Base-by-base conservation (phyloP, 1,140 invertebrate species). In the Caenorhabditis remanei region DNA sequence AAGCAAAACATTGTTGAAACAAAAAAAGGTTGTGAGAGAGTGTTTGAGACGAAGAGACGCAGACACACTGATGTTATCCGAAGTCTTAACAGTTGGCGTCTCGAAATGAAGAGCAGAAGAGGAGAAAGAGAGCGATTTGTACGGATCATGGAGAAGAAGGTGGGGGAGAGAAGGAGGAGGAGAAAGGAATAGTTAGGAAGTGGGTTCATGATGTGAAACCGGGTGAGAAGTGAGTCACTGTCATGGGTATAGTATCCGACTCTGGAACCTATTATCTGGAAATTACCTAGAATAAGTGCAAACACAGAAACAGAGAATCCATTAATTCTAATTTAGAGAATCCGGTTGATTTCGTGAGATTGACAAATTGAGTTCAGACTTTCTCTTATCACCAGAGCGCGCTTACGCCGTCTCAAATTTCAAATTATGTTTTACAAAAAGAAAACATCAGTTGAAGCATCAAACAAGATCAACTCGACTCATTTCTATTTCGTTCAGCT, bases 1-100 rank as follows among this genome's bases (percentile, higher is more conserved):
- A 53, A 24, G 61, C 71, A 79, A 79, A 79, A 79, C 46, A 79
- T 79, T 79, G 71, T 79, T 79, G 71, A 79, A 79, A 79, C 71
- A 79, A 79, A 79, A 79, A 79, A 50, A 11, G 71, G 19, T 13
- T 4, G n/a, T 32, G 19, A 71, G 71, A 50, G 43, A 79, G 71
- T 79, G 71, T 79, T 46, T 11, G 19, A n/a, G 71, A 79, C 71
- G 71, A 50, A 79, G 71, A 79, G 46, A 50, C 46, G 71, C 46
- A 79, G 71, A 24, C n/a, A 79, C 46, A 79, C 71, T 79, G 71
- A 79, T 79, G 71, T 41, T 79, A 79, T 79, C 71, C 71, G 40
- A 53, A 32, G 11, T 24, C 46, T 24, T 53, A 53, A 79, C 71
- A 79, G 71, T 79, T 79, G 71, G 71, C 71, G 71, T 63, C 61